phyloP scores from a whole-genome alignment of 2,113 vertebrate species.

The Hippocampus zosterae region DNA sequence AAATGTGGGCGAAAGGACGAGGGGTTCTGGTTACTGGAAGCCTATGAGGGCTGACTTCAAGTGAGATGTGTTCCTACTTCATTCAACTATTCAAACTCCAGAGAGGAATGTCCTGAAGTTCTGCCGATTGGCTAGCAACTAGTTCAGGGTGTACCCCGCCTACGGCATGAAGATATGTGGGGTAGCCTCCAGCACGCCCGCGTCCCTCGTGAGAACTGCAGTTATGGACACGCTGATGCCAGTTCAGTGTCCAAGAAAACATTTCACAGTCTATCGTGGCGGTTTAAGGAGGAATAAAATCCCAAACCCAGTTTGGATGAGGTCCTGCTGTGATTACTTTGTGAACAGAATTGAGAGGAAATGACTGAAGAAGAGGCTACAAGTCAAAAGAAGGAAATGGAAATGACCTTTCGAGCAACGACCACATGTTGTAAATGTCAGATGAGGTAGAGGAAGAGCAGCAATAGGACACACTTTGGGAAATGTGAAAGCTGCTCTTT shows the following conservation, averaged over 20 bases:
- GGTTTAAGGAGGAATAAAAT: neutral
- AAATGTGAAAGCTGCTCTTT: neutral
- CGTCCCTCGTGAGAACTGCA: neutral
- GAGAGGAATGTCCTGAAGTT: neutral
- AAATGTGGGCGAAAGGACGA: too few species aligned
- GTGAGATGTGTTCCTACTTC: neutral
- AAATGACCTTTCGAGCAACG: neutral
- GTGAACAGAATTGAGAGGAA: neutral
- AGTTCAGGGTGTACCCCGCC: too few species aligned
- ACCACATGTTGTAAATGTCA: neutral
- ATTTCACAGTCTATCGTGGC: neutral
- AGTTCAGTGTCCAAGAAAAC: neutral
- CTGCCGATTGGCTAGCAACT: too few species aligned
- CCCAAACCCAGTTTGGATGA: neutral
- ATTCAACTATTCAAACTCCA: neutral
- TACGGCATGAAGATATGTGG: too few species aligned
- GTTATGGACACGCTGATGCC: neutral
- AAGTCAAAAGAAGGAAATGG: neutral
- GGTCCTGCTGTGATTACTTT: neutral
- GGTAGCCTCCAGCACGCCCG: too few species aligned
- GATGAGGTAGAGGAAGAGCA: neutral
- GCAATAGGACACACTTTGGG: neutral
- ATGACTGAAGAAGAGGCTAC: neutral
- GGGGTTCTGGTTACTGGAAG: too few species aligned
- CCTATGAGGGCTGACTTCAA: too few species aligned